Evolutionary conservation across 53 echinoderm and acorn worm genomes (phyloP).

Genomic region (Patiria pectinifera): DNA sequence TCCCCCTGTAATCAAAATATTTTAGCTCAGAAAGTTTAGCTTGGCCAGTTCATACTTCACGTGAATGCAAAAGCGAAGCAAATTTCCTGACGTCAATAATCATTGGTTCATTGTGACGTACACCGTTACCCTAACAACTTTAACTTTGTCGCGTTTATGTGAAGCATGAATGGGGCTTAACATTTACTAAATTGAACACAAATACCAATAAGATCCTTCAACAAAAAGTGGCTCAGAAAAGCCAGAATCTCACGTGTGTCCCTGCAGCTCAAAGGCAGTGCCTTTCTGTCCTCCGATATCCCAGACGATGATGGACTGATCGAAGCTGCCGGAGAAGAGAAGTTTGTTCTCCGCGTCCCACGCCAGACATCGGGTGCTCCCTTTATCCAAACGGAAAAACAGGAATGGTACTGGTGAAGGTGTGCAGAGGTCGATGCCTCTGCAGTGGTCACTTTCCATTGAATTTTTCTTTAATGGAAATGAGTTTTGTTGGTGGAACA

Average conservation of each 20-base stretch:
- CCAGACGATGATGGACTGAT: conserved; percentile 98
- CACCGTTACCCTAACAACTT: too few species aligned
- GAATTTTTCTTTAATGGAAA: not conserved
- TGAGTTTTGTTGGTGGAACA: not conserved
- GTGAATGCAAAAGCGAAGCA: too few species aligned
- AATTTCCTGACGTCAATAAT: too few species aligned
- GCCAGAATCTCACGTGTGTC: conserved; percentile 85
- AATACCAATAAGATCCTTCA: too few species aligned
- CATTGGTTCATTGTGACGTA: too few species aligned
- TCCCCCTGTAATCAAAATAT: conserved; percentile 71
- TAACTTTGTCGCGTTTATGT: too few species aligned
- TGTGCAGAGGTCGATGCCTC: conserved; percentile 1
- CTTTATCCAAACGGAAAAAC: conserved; percentile 52
- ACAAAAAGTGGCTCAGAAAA: too few species aligned
- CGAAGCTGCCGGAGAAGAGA: conserved; percentile 98
- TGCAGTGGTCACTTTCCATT: not conserved
- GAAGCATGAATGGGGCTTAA: too few species aligned
- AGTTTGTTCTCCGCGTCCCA: conserved; percentile 90
- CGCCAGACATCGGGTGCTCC: conserved; percentile 89
- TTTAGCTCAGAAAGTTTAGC: not conserved
- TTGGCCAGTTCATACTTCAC: too few species aligned
- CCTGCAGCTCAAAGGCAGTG: conserved; percentile 97
- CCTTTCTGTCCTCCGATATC: conserved; percentile 98
- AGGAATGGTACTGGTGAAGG: conserved; percentile 26
- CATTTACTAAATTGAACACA: too few species aligned